These are phyloP conservation scores for Gandaritis pyraliata DNA, from an alignment of 2,888 invertebrate species.

Conservation along the genomic window DNA sequence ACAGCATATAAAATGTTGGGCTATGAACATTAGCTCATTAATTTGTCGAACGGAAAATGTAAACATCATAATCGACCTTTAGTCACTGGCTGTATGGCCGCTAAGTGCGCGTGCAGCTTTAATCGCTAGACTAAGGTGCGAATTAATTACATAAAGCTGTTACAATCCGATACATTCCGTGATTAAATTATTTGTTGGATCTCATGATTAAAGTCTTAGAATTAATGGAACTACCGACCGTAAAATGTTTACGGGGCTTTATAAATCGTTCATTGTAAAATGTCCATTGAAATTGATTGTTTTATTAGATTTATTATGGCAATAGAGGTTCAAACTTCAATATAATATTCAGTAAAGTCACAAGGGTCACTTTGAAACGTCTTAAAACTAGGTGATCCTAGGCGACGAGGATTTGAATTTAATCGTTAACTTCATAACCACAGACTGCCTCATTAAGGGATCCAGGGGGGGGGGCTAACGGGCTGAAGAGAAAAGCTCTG, in stretches of 20 bases:
- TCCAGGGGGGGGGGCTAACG: no score
- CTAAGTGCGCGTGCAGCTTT: constrained; percentile 37
- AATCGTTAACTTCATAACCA: neutral
- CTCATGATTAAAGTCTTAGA: constrained; percentile 52
- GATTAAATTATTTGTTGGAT: constrained; percentile 61
- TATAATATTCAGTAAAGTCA: no score
- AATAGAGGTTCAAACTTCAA: no score
- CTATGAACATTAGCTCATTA: no score
- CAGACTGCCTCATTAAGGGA: no score
- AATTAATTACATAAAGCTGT: constrained; percentile 73
- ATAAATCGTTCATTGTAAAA: constrained; percentile 18
- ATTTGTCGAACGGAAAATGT: no score
- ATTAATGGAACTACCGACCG: constrained; percentile 9
- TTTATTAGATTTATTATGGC: constrained; percentile 8
- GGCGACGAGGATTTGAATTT: neutral
- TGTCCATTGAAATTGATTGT: constrained; percentile 11
- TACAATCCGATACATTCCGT: constrained; percentile 65
- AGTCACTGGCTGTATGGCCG: no score
- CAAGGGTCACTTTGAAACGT: no score
- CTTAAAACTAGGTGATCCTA: no score
- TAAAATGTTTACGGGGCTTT: constrained; percentile 17
- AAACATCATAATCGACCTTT: no score
- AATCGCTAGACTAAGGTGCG: constrained; percentile 67
- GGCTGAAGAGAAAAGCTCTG: no score
- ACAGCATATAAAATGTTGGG: no score